Conservation (phyloP, 1,140 invertebrate genomes). For the Lycorma delicatula region DNA sequence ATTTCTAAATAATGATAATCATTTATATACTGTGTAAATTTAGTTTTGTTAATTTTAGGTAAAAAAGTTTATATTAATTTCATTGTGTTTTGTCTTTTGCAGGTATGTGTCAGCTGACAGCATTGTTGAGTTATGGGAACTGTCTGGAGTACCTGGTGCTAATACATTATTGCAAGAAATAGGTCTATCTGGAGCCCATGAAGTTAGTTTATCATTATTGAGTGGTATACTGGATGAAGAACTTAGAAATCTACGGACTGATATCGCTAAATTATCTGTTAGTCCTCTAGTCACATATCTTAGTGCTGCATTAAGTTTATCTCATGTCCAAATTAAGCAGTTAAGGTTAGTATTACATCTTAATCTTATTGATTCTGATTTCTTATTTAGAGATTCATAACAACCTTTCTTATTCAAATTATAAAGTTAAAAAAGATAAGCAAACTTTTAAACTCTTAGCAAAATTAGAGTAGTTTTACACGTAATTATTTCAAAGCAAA, state of each 20-base stretch:
- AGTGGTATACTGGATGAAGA: slow-evolving; percentile 67
- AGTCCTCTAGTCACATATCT: slow-evolving; percentile 12
- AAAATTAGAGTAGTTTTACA: too few relatives aligned
- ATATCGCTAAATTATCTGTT: slow-evolving; percentile 31
- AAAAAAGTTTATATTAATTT: too few relatives aligned
- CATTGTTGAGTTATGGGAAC: slow-evolving; percentile 64
- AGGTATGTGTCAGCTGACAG: slow-evolving; percentile 40
- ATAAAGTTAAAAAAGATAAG: too few relatives aligned
- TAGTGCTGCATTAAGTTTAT: slow-evolving; percentile 13
- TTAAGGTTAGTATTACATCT: slow-evolving; percentile 21
- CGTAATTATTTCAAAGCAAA: too few relatives aligned
- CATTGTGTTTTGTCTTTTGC: slow-evolving; percentile 8
- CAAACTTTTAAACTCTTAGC: too few relatives aligned
- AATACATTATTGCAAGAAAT: slow-evolving; percentile 50
- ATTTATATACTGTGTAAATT: too few relatives aligned
- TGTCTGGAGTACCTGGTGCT: slow-evolving; percentile 53
- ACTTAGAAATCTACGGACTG: slow-evolving; percentile 45
- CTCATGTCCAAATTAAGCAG: slow-evolving; percentile 22
- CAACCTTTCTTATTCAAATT: too few relatives aligned
- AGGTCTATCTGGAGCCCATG: slow-evolving; percentile 34
- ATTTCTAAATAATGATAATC: too few relatives aligned
- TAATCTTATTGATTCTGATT: too few relatives aligned
- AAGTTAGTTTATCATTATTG: slow-evolving; percentile 57
- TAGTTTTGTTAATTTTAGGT: too few relatives aligned
- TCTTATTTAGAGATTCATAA: too few relatives aligned